Conservation (phyloP, 2,797 vertebrate species). For the Catamblyrhynchus diadema region DNA sequence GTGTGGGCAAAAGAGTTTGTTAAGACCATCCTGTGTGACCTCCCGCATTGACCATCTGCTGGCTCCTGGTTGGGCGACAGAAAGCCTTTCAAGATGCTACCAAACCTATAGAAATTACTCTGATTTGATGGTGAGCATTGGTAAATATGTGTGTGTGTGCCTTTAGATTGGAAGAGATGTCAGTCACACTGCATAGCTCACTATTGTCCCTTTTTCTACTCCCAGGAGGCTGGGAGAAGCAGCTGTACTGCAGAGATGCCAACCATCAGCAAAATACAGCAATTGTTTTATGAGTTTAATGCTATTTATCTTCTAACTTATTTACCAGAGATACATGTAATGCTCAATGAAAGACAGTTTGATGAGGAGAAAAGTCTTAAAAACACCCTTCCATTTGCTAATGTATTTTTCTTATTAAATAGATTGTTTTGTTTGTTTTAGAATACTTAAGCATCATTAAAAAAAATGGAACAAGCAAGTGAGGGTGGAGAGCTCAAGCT, state of each 20-base stretch:
- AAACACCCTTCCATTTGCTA: neutral
- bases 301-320: constrained; percentile 36
- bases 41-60: neutral
- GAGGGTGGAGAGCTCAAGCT: neutral
- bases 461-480: neutral
- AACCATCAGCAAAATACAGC: constrained; percentile 47
- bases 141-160: neutral
- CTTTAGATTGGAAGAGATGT: neutral
- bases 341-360: neutral
- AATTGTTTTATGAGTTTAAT: constrained; percentile 51
- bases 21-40: neutral
- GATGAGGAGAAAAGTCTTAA: neutral
- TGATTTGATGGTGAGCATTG: neutral
- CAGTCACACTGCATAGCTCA: neutral
- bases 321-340: neutral
- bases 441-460: neutral
- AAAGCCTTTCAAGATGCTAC: neutral
- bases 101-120: neutral
- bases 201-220: constrained; percentile 42
- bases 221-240: constrained; percentile 14
- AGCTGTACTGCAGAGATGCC: constrained; percentile 55
- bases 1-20: neutral
- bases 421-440: neutral
- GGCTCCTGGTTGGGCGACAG: neutral
- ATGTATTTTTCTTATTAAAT: neutral